A percentile compares a stretch with the other conserved stretches of the same genome.
Evolutionary conservation across 2,888 invertebrate species (phyloP).

Genomic region (Athripsodes cinereus): DNA sequence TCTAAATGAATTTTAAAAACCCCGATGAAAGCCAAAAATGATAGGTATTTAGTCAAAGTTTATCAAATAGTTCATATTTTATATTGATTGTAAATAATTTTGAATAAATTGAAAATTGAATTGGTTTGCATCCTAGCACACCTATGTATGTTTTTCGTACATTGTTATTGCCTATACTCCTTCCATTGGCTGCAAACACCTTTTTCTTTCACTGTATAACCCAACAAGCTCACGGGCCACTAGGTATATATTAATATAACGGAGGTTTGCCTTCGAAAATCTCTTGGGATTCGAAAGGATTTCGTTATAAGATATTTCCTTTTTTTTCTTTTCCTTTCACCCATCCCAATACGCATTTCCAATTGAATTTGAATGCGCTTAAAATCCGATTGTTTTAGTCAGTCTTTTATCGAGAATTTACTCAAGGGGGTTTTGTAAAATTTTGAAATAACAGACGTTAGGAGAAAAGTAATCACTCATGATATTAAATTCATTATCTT

Average conservation of each 20-base stretch:
- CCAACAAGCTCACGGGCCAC: slow-evolving; percentile 24
- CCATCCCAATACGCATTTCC: slow-evolving; percentile 24
- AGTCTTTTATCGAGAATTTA: slow-evolving; percentile 21
- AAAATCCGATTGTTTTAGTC: slow-evolving; percentile 26
- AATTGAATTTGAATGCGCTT: slow-evolving; percentile 28
- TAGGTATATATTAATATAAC: slow-evolving; percentile 28
- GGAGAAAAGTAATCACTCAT: background rate
- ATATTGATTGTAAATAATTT: too few species aligned
- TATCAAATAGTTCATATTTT: too few species aligned
- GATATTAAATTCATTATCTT: background rate
- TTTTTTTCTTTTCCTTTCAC: slow-evolving; percentile 22
- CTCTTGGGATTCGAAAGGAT: slow-evolving; percentile 28
- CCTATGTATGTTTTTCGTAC: background rate
- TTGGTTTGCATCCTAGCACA: slow-evolving; percentile 6
- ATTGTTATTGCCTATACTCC: slow-evolving; percentile 22
- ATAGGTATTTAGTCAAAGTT: too few species aligned
- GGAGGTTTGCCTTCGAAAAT: slow-evolving; percentile 28
- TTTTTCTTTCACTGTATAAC: slow-evolving; percentile 27
- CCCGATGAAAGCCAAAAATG: too few species aligned
- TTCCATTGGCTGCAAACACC: slow-evolving; percentile 26
- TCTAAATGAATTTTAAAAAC: too few species aligned
- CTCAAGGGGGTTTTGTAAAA: background rate
- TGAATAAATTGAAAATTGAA: background rate
- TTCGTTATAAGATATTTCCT: slow-evolving; percentile 27
- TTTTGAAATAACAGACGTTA: background rate